A percentile compares a stretch with the other conserved stretches of the same genome.
Conservation (phyloP, 2,113 vertebrate species). For the Thermophis baileyi region DNA sequence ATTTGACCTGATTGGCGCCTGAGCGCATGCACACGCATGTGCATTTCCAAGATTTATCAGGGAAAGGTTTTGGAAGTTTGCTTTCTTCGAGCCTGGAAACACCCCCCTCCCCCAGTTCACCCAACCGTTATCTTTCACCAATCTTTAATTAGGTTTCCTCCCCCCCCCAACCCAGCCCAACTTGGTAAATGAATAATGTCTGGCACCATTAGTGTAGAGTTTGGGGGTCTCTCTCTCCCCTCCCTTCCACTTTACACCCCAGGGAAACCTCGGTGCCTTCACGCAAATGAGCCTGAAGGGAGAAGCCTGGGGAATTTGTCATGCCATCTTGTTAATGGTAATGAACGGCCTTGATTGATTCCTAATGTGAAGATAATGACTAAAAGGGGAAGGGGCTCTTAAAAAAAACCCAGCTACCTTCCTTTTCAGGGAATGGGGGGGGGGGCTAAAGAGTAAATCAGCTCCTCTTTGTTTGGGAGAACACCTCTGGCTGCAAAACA, state of each 20-base stretch:
- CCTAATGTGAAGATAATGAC: conserved; percentile 73
- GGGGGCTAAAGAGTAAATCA: neutral
- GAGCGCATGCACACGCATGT: neutral
- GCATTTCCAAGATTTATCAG: neutral
- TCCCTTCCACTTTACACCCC: conserved; percentile 51
- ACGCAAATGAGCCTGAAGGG: conserved; percentile 35
- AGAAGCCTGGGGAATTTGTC: conserved; percentile 45
- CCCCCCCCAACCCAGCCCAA: neutral
- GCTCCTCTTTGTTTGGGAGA: neutral
- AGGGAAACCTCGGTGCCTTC: conserved; percentile 53
- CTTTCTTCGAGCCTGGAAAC: neutral
- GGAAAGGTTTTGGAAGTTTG: neutral
- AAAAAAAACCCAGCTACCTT: neutral
- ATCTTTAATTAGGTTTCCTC: conserved; percentile 45
- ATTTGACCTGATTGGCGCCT: neutral
- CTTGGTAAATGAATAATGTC: conserved; percentile 52
- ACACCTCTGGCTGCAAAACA: neutral
- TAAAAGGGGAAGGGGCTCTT: conserved; percentile 44
- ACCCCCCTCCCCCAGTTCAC: neutral
- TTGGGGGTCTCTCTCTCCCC: conserved; percentile 39
- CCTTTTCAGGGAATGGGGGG: conserved; percentile 24
- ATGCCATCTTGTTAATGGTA: conserved; percentile 50
- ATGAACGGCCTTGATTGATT: conserved; percentile 53
- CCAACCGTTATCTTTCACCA: neutral
- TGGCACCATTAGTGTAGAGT: conserved; percentile 52